phyloP scores from a whole-genome alignment of 2,797 vertebrate species.

The Acipenser transmontanus region DNA sequence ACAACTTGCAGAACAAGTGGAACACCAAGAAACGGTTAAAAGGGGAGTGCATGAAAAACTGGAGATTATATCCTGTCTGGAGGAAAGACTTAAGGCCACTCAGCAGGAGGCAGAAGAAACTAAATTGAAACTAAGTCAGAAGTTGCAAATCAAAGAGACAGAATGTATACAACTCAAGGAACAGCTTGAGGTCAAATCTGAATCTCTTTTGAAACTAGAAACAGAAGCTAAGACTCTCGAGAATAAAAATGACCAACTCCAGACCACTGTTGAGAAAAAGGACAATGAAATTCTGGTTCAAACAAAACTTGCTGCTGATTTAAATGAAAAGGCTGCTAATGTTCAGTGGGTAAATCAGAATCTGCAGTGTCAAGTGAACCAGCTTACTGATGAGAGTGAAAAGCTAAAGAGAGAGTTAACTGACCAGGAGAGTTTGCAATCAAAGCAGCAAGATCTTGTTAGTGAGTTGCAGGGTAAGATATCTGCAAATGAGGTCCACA shows the following conservation, averaged over 20 bases:
- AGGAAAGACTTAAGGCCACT: conserved; percentile 46
- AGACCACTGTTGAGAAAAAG: conserved; percentile 47
- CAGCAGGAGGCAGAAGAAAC: conserved; percentile 48
- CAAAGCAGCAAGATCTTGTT: conserved; percentile 43
- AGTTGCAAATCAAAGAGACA: conserved; percentile 49
- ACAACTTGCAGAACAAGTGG: conserved; percentile 46
- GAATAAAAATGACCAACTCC: conserved; percentile 53
- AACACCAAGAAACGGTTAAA: conserved; percentile 42
- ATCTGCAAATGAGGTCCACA: conserved; percentile 38
- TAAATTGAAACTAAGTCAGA: conserved; percentile 44
- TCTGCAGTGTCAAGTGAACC: conserved; percentile 44
- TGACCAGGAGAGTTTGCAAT: conserved; percentile 37
- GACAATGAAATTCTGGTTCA: conserved; percentile 49
- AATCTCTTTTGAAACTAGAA: conserved; percentile 55
- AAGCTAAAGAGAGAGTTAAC: conserved; percentile 53
- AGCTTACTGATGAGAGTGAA: conserved; percentile 52
- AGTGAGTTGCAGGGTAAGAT: conserved; percentile 48
- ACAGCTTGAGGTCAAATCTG: conserved; percentile 52
- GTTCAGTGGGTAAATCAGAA: conserved; percentile 36
- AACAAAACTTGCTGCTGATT: conserved; percentile 40
- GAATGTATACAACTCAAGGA: conserved; percentile 52
- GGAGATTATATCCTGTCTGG: conserved; percentile 53
- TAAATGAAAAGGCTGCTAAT: conserved; percentile 38
- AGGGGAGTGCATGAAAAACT: conserved; percentile 51
- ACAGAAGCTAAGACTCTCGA: conserved; percentile 35